Evolutionary conservation across 2,113 vertebrate genomes (phyloP).

Genomic region (Camelus dromedarius): DNA sequence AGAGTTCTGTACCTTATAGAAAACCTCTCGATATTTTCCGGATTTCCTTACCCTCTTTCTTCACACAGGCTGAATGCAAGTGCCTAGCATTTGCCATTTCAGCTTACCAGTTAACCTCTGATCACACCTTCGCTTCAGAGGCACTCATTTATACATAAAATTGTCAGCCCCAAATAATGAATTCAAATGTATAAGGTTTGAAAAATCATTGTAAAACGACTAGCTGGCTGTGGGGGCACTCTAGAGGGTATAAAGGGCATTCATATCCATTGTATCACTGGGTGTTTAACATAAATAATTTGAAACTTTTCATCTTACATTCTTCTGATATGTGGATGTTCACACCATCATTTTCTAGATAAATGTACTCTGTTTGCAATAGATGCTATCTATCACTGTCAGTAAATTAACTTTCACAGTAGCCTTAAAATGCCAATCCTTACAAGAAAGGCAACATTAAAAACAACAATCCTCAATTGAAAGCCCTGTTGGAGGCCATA

Average conservation of each 20-base stretch:
- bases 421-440: conserved; percentile 22
- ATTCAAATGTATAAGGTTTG: not conserved
- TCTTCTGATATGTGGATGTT: not conserved
- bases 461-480: not conserved
- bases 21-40: not conserved
- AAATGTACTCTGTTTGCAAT: conserved; percentile 23
- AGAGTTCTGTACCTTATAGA: not conserved
- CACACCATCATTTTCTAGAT: not conserved
- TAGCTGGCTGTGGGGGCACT: not conserved
- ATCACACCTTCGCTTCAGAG: not conserved
- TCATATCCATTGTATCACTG: not conserved
- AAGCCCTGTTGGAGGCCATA: conserved; percentile 48
- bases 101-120: not conserved
- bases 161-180: not conserved
- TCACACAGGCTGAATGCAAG: not conserved
- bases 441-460: conserved; percentile 22
- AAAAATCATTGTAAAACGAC: not conserved
- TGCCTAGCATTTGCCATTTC: not conserved
- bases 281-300: not conserved
- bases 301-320: conserved; percentile 33
- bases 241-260: not conserved
- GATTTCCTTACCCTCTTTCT: not conserved
- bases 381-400: not conserved
- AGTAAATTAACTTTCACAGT: not conserved
- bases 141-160: not conserved